Evolutionary conservation across 2,113 vertebrate genomes (phyloP).

Genomic region (Grantiella picta): DNA sequence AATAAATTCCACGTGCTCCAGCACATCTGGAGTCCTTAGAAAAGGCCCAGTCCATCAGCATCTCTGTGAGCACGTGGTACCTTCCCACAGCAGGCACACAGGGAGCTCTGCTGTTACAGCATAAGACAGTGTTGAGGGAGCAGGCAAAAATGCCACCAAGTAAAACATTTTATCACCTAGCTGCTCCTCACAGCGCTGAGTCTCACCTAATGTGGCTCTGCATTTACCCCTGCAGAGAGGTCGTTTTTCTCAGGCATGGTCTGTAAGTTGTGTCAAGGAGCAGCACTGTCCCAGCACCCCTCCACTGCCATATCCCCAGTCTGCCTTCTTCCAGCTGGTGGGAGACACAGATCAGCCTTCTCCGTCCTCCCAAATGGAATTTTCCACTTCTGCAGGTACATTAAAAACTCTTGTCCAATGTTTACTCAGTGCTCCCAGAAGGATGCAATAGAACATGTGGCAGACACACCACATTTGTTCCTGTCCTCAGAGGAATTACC

Average conservation of each 20-base stretch:
- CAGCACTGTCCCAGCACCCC: background rate
- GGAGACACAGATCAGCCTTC: background rate
- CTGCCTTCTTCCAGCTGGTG: background rate
- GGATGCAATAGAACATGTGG: background rate
- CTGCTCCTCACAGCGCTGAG: background rate
- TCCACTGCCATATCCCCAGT: background rate
- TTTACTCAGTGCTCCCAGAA: background rate
- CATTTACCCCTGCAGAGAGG: background rate
- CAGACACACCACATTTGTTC: background rate
- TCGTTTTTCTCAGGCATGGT: background rate
- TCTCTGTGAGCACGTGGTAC: fast-evolving
- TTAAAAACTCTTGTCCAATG: background rate
- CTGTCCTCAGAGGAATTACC: background rate
- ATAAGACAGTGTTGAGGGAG: background rate
- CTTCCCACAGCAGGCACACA: background rate
- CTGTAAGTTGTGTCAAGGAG: fast-evolving
- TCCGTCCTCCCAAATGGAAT: background rate
- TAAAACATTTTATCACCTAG: background rate
- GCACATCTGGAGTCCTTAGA: background rate
- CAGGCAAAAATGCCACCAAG: background rate
- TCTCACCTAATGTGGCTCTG: fast-evolving
- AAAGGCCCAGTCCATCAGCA: background rate
- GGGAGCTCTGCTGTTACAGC: background rate
- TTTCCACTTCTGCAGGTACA: background rate
- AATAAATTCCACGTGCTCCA: background rate